Conservation (phyloP, 2,113 vertebrate genomes). For the Poeciliopsis occidentalis region DNA sequence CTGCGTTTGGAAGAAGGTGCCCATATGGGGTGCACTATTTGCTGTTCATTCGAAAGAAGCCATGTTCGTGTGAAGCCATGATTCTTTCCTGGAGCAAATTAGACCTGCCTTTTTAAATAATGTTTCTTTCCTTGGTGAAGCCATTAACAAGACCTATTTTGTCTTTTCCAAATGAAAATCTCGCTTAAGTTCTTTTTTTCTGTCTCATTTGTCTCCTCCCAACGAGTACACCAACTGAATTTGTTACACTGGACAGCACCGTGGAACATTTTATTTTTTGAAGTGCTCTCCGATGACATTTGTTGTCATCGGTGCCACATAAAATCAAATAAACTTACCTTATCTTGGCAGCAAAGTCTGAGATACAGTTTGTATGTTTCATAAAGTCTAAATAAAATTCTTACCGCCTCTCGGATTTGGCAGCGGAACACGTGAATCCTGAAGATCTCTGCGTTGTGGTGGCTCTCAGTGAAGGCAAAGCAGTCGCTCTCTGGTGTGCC, state of each 20-base stretch:
- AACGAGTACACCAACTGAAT: not conserved
- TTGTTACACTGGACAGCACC: not conserved
- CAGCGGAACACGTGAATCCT: conserved; percentile 98
- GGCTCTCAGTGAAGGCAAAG: conserved; percentile 99
- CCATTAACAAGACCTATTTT: not conserved
- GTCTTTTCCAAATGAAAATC: not conserved
- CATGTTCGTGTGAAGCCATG: not conserved
- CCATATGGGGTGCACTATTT: too few species aligned
- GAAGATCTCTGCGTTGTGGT: conserved; percentile 98
- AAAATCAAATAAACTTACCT: not conserved
- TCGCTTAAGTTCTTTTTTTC: not conserved
- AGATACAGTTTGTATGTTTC: not conserved
- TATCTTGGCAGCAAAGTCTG: not conserved
- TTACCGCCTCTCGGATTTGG: conserved; percentile 98
- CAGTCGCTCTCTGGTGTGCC: conserved; percentile 96
- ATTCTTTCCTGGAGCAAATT: too few species aligned
- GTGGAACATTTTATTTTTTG: not conserved
- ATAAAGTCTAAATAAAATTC: conserved; percentile 44
- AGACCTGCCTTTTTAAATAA: too few species aligned
- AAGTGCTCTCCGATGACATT: not conserved
- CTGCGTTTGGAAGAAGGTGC: not conserved
- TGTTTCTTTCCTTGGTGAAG: not conserved
- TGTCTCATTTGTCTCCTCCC: not conserved
- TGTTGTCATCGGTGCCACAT: not conserved
- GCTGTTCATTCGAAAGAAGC: not conserved